Conservation (phyloP, 2,888 invertebrate genomes). For the Melanargia galathea region DNA sequence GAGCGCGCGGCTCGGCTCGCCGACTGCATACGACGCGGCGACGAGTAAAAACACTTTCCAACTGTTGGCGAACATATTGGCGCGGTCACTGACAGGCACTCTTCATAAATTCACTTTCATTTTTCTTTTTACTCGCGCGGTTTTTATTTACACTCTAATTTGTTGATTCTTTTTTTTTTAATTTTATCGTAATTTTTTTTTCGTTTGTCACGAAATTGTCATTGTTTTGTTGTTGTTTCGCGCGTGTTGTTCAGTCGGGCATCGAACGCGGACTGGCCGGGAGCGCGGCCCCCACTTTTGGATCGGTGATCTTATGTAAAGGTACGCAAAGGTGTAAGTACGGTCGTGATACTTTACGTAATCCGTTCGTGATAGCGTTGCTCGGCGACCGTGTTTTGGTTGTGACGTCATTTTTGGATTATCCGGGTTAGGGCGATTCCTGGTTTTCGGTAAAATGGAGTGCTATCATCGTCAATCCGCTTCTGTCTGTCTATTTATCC, state of each 20-base stretch:
- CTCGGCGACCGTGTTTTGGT: slow-evolving; percentile 46
- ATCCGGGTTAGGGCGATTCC: slow-evolving; percentile 12
- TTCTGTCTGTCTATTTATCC: too few relatives aligned
- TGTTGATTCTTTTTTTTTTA: background rate
- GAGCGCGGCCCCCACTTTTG: slow-evolving; percentile 44
- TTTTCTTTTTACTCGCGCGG: slow-evolving; percentile 47
- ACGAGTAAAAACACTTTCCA: slow-evolving; percentile 78
- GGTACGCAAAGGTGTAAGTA: slow-evolving; percentile 50
- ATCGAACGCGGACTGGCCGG: slow-evolving; percentile 48
- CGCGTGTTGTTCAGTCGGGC: slow-evolving; percentile 47
- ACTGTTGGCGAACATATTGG: slow-evolving; percentile 76
- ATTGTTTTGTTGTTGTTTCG: slow-evolving; percentile 47
- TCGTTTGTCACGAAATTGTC: slow-evolving; percentile 42
- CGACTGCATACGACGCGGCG: slow-evolving; percentile 61
- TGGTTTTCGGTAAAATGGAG: background rate
- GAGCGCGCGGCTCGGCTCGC: slow-evolving; percentile 71
- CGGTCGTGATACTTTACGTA: slow-evolving; percentile 51
- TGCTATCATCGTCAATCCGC: too few relatives aligned
- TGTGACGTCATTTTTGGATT: slow-evolving; percentile 39
- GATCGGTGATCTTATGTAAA: slow-evolving; percentile 50
- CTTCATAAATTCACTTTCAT: slow-evolving; percentile 74
- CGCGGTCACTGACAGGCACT: slow-evolving; percentile 64
- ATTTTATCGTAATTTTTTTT: slow-evolving; percentile 1
- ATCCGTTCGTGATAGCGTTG: slow-evolving; percentile 46
- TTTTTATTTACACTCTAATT: slow-evolving; percentile 31